Evolutionary conservation across 2,113 vertebrate species (phyloP), one percentile per base, ranked within the genome.

Genomic region (Empidonax alnorum): DNA sequence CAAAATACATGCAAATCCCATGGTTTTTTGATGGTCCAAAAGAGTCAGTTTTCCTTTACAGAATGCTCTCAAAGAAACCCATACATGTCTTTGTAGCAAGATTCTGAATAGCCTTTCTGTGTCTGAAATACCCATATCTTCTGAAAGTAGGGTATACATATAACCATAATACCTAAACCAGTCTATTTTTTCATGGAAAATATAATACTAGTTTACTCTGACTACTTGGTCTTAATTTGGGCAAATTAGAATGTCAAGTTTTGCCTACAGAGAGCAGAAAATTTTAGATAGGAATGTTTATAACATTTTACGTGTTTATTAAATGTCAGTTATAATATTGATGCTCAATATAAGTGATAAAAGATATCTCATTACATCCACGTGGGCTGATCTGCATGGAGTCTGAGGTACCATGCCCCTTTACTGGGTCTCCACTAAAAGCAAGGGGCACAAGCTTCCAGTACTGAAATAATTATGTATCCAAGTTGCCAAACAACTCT

Each of bases 1-100:
- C 1, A 14, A 92, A 86, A 58, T 1, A 7, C 3, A 25, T 35
- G 7, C 1, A 0, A 79, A 5, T 56, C 6, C 7, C 2, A 11
- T 6, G 5, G 1, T n/a, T 69, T 69, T 77, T 77, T 50, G 19
- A 56, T 10, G 3, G 37, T 35, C 21, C 44, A 76, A 61, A 69
- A 24, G 3, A 59, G 6, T 12, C 20, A 33, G 12, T 10, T 24
- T 58, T 52, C 24, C 19, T 76, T 88, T 49, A 31, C 59, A 47
- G 39, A 69, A 87, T 2, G 7, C 5, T 62, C 15, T 77, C n/a
- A n/a, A 68, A 9, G 3, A 85, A 76, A 87, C 7, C 4, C 1
- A 1, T 23, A 16, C 1, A 1, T 14, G 3, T 25, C 25, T 30
- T 90, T 18, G 33, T 23, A 62, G 7, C 13, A 69, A 27, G 21